Evolutionary conservation across 2,113 vertebrate genomes (phyloP), one percentile per base, ranked within the genome.

Genomic region (Periophthalmus modestus): DNA sequence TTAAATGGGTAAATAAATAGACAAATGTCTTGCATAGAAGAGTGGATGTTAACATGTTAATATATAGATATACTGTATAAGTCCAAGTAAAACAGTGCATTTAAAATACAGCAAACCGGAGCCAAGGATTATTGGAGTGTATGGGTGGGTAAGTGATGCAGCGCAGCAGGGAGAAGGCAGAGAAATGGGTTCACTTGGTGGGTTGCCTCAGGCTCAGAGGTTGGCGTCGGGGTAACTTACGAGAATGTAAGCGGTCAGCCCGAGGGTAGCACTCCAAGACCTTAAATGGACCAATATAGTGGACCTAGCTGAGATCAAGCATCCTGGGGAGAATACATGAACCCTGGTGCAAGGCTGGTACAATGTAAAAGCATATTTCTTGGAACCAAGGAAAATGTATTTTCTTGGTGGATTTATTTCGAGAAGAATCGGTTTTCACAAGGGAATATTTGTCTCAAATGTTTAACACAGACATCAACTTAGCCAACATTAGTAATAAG

Each of bases 1-100:
- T 91, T 85, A 93, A 90, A 92, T 89, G 85, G 89, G 88, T 89
- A 92, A 91, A 89, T 89, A 92, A 91, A 93, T 91, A 92, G 86
- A 89, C 83, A 80, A 74, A 88, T 73, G 81, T 81, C 66, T 88
- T 77, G 80, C 75, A n/a, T 15, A 66, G 58, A 36, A 71, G 69
- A 81, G 66, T 71, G 33, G 61, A 21, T 65, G 85, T 88, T 80
- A 81, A 82, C 72, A 80, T 66, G 81, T 79, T 76, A 43, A 77
- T 78, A 79, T 72, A 39, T 77, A 65, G 9, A 65, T 65, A 43
- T n/a, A 65, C 9, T 13, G 18, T 10, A 10, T 39, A 65, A 65
- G 62, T 65, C 34, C 3, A n/a, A 81, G 77, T 67, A 72, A 59
- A 85, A 87, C 80, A 71, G 71, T 75, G 78, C 48, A 74, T 85